Base-by-base conservation (phyloP, 2,888 invertebrate species). In the Automeris io region DNA sequence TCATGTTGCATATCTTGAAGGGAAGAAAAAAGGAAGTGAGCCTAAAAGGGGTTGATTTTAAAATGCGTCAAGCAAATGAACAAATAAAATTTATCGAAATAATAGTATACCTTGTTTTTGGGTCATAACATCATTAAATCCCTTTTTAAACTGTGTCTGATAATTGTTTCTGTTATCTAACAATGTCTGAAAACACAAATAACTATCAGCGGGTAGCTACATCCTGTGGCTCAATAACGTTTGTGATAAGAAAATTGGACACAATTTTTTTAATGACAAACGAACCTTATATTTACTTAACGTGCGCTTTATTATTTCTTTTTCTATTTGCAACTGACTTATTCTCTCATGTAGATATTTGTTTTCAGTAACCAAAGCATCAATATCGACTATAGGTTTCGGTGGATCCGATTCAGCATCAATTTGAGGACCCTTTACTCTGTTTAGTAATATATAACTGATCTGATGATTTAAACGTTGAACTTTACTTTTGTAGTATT, bases 401-500 rank as follows among this genome's bases (percentile, higher is more conserved):
- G 78, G 71, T 21, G 59, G 50, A 38, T 75, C 68, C 0, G 37
- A 41, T 9, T 70, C 68, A 2, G 60, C 59, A 22, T 75, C 69
- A 82, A 87, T 37, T 33, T 62, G 59, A 35, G 60, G 64, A 11
- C 52, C 37, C 43, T 74, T 80, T 1, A 58, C 43, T 50, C 74
- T 94, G 71, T 44, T 94, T 5, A 71, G 60, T 19, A 86, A 45
- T 24, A 83, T 90, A 48, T 90, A 90, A 51, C 92, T 91, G 11
- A 96, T 88, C 65, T 95, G 94, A 50, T 93, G 91, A 70, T 95
- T 95, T 13, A 95, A 83, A 6, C 95, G 87, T 62, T 94, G 94
- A 2, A 93, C 92, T 81, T 95, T 95, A 53, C 90, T 91, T 63
- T 94, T 93, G 63, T 93, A 95, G 16, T 93, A 93, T 70, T 95